A percentile compares a stretch with the other conserved stretches of the same genome.
These are phyloP conservation scores for Anas bahamensis DNA, from an alignment of 2,797 vertebrate species.

Conservation along the genomic window DNA sequence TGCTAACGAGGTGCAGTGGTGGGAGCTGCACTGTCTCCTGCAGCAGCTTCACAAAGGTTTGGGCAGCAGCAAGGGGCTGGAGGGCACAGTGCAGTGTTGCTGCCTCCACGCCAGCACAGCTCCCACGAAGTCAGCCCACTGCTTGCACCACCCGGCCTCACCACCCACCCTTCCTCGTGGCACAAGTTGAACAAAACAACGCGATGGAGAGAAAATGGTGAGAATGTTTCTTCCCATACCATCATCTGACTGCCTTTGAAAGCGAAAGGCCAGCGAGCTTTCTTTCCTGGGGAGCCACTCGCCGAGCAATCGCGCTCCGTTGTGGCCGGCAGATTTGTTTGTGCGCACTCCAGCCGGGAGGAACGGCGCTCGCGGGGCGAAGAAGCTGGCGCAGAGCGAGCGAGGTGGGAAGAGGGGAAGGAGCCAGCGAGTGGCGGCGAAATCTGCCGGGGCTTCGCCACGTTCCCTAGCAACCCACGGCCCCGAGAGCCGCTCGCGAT, in stretches of 20 bases:
- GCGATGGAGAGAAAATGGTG: not conserved
- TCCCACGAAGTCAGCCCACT: not conserved
- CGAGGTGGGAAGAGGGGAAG: not conserved
- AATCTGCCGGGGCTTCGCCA: not conserved
- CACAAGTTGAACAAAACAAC: slow-evolving; percentile 3
- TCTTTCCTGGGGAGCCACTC: not conserved
- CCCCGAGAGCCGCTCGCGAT: not conserved
- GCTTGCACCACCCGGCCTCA: not conserved
- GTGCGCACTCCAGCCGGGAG: not conserved
- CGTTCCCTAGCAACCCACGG: slow-evolving; percentile 54
- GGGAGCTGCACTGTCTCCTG: not conserved
- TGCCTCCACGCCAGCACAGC: accelerated
- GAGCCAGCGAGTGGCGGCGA: not conserved
- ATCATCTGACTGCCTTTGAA: slow-evolving; percentile 33
- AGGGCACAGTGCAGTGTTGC: not conserved
- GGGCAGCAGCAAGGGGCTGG: not conserved
- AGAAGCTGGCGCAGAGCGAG: not conserved
- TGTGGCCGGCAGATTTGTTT: slow-evolving; percentile 39
- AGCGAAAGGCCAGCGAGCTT: slow-evolving; percentile 12
- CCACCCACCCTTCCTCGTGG: not conserved
- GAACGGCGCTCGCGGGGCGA: not conserved
- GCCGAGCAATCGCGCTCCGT: not conserved
- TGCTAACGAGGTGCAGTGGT: not conserved
- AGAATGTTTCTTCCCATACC: not conserved
- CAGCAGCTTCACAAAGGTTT: not conserved